Conservation (phyloP, 2,113 vertebrate genomes). For the Eurypyga helias region DNA sequence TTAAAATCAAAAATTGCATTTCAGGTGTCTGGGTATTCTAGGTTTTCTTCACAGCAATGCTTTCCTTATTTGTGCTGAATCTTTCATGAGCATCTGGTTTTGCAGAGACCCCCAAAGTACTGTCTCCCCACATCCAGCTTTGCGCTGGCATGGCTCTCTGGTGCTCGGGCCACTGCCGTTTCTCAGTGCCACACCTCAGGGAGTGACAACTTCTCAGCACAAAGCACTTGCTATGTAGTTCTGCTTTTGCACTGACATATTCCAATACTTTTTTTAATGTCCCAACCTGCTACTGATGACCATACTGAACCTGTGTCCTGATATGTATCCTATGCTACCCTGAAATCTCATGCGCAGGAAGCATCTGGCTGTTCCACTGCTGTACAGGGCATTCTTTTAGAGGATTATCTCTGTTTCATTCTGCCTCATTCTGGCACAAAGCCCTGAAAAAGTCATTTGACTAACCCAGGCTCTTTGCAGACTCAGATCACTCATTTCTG, state of each 20-base stretch:
- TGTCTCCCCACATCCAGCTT: fast-evolving
- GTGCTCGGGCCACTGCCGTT: not conserved
- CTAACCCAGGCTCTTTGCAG: not conserved
- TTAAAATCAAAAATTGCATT: not conserved
- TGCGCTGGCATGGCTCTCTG: not conserved
- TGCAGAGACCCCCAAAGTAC: not conserved
- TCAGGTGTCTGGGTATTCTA: not conserved
- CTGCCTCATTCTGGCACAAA: not conserved
- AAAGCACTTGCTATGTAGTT: not conserved
- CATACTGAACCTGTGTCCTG: not conserved
- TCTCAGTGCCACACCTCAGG: not conserved
- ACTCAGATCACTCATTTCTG: not conserved
- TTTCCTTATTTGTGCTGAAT: not conserved
- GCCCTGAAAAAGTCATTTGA: conserved; percentile 40
- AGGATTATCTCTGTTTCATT: not conserved
- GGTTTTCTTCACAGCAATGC: not conserved
- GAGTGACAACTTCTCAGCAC: not conserved
- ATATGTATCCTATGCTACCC: not conserved
- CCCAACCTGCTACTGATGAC: not conserved
- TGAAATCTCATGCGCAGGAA: conserved; percentile 13
- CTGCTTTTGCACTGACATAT: not conserved
- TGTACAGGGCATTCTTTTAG: not conserved
- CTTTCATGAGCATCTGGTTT: not conserved
- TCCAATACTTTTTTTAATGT: fast-evolving
- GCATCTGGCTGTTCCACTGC: conserved; percentile 12